A percentile compares a stretch with the other conserved stretches of the same genome.
Evolutionary conservation across 92 coral and sea anemone species (phyloP).

Genomic region (Scolanthus callimorphus): DNA sequence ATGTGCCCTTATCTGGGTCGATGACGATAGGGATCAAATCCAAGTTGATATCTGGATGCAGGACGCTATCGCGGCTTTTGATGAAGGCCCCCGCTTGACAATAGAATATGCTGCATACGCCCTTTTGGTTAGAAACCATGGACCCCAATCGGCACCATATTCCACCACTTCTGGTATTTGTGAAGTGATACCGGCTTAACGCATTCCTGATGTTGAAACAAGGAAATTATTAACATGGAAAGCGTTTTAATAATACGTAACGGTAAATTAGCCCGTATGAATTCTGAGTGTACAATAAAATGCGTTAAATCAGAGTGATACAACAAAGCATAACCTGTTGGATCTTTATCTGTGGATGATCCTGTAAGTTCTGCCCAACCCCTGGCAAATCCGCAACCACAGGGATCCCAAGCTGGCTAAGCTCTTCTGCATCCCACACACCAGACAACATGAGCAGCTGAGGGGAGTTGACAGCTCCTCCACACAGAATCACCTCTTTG

Average conservation of each 20-base stretch:
- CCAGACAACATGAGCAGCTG: conserved; percentile 90
- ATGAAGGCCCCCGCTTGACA: conserved; percentile 58
- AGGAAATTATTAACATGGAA: too few relatives aligned
- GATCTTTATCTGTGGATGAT: conserved; percentile 68
- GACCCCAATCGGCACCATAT: conserved; percentile 46
- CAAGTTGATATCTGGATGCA: conserved; percentile 73
- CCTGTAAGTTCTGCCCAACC: conserved; percentile 83
- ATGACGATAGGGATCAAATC: conserved; percentile 58
- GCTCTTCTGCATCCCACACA: conserved; percentile 65
- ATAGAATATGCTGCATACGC: conserved; percentile 55
- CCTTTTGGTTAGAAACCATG: conserved; percentile 59
- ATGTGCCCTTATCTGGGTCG: background rate
- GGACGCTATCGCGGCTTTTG: conserved; percentile 30
- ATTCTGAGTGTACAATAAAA: too few relatives aligned
- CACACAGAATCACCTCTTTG: conserved; percentile 76
- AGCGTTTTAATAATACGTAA: too few relatives aligned
- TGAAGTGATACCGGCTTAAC: conserved; percentile 54
- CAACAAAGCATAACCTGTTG: conserved; percentile 20
- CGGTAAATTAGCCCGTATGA: too few relatives aligned
- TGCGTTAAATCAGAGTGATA: background rate
- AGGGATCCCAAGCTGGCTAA: conserved; percentile 68
- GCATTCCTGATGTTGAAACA: too few relatives aligned
- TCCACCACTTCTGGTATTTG: conserved; percentile 46
- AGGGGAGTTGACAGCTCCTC: conserved; percentile 78
- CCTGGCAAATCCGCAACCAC: conserved; percentile 79